Conservation (phyloP, 2,797 vertebrate genomes). For the Neomorphus geoffroyi region DNA sequence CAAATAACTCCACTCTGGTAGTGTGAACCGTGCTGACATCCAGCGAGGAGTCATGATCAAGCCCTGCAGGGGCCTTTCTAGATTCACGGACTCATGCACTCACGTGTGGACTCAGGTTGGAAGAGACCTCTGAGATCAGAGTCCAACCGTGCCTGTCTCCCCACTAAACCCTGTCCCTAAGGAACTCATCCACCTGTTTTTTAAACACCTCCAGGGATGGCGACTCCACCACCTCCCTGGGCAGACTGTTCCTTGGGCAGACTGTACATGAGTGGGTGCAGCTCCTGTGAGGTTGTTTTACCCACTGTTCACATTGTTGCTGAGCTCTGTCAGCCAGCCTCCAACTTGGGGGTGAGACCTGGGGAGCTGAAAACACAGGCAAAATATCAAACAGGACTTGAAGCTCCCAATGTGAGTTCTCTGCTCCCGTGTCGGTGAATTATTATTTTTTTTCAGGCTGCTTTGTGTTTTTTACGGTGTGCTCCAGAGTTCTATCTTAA, state of each 20-base stretch:
- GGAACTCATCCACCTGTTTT: too few relatives aligned
- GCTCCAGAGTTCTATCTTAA: neutral
- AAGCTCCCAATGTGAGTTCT: neutral
- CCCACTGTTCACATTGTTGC: rapidly evolving
- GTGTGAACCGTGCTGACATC: neutral
- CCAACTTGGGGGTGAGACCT: rapidly evolving
- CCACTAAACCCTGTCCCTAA: too few relatives aligned
- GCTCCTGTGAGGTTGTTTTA: rapidly evolving
- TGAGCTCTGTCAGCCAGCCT: neutral
- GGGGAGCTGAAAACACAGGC: neutral
- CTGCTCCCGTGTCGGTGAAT: neutral
- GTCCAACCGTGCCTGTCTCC: too few relatives aligned
- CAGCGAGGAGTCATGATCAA: neutral
- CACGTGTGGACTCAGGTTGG: too few relatives aligned
- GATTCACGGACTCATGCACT: too few relatives aligned
- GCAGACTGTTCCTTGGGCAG: too few relatives aligned
- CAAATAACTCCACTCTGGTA: neutral
- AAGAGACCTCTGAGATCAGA: too few relatives aligned
- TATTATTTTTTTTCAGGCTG: neutral
- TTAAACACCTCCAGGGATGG: too few relatives aligned
- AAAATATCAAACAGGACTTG: neutral
- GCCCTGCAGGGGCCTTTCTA: rapidly evolving
- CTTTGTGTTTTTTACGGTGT: neutral
- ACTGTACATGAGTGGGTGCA: rapidly evolving
- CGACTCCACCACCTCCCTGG: too few relatives aligned